phyloP scores from a whole-genome alignment of 2,797 vertebrate genomes.

The Poecile montanus region DNA sequence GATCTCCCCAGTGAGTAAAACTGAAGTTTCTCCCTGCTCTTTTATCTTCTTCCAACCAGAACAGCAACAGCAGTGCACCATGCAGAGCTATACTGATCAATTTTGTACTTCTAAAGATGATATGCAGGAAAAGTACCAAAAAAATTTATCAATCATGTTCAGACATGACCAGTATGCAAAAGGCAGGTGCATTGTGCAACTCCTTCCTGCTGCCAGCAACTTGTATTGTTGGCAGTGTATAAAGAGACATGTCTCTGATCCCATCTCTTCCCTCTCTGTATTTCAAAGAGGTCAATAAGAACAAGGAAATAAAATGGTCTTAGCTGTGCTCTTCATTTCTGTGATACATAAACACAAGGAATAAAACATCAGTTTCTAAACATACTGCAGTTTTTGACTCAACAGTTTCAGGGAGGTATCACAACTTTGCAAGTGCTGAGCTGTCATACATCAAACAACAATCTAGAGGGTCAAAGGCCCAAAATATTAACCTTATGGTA shows the following conservation, averaged over 20 bases:
- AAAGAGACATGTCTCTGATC: not conserved
- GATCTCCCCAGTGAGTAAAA: not conserved
- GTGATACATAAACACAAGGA: not conserved
- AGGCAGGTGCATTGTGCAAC: not conserved
- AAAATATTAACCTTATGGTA: not conserved
- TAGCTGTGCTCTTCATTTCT: not conserved
- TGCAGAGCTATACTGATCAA: not conserved
- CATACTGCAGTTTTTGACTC: not conserved
- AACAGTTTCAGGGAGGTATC: not conserved
- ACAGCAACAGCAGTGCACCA: not conserved
- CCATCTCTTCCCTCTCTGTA: not conserved
- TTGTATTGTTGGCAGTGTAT: fast-evolving
- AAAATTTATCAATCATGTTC: not conserved
- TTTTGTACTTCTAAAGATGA: not conserved
- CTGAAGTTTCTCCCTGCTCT: not conserved
- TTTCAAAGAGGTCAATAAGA: not conserved
- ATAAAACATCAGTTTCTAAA: not conserved
- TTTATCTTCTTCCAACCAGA: not conserved
- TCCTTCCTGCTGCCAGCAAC: not conserved
- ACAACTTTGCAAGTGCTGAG: not conserved
- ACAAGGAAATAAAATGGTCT: not conserved
- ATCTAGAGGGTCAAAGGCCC: not conserved
- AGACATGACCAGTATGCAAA: not conserved
- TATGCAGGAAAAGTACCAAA: not conserved
- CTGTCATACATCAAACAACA: not conserved